Evolutionary conservation across 1,140 invertebrate species (phyloP), one percentile per base, ranked within the genome.

Genomic region (Dreissena polymorpha): DNA sequence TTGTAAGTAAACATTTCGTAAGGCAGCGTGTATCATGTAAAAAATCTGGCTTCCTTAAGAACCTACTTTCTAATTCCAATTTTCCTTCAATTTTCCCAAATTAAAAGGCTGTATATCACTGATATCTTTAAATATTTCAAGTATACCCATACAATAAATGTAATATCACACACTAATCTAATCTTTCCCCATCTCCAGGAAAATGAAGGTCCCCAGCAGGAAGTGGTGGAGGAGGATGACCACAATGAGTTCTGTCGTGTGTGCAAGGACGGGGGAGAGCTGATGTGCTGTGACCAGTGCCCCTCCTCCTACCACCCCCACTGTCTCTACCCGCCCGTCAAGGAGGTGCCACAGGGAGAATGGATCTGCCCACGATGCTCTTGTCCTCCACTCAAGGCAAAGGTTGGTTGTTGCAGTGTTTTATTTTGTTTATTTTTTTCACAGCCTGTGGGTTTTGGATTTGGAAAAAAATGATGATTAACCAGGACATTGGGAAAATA

Each of bases 221-320:
- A 89, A 63, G 90, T 89, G 67, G 88, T 96, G 91, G 96, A 97
- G 84, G 97, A 98, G 86, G 92, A 94, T 91, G 96, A 98, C 92
- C 97, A 99, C 93, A 98, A 98, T 95, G 99, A 99, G 93, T 99
- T 98, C 92, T 99, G 99, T 93, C 95, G 97, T 70, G 96, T 98
- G 23, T 99, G 98, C 93, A 98, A 99, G 94, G 99, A 99, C 91
- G 98, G 98, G 10, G 99, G 98, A 60, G 98, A 99, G 94, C 93
- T 99, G 64, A 94, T 99, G 0, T 99, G 98, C 91, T 99, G 99
- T 93, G 99, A 99, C 93, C 97, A 96, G 0, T 99, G 99, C 92
- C 97, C 98, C 0, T 97, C 97, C 29, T 98, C 98, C 0, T 99
- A 99, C 93, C 99, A 99, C 92, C 98, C 97, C 0, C 97, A 98